Evolutionary conservation across 1,140 invertebrate genomes (phyloP).

Genomic region (Sarcophaga peregrina): DNA sequence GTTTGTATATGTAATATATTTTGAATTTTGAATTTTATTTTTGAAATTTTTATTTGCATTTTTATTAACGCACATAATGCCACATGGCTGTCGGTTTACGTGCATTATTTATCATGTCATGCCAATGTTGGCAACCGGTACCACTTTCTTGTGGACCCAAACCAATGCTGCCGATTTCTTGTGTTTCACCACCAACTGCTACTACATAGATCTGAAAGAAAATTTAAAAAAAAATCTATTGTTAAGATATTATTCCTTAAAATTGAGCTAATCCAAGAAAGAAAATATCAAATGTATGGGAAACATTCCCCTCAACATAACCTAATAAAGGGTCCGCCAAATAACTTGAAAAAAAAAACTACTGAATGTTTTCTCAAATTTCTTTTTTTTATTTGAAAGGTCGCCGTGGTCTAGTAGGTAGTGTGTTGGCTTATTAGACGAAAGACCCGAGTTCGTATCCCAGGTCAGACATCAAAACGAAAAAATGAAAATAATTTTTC

Average conservation of each 20-base stretch:
- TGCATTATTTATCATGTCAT: constrained; percentile 83
- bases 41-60: neutral
- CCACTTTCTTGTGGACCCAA: constrained; percentile 76
- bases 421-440: no score
- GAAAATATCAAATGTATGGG: no score
- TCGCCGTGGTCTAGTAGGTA: no score
- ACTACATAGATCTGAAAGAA: constrained; percentile 68
- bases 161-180: constrained; percentile 75
- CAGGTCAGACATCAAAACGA: no score
- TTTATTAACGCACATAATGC: constrained; percentile 78
- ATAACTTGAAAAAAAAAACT: no score
- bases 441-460: no score
- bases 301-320: no score
- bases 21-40: constrained; percentile 16
- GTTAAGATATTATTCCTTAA: neutral
- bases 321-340: no score
- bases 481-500: no score
- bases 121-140: constrained; percentile 78
- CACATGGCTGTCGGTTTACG: constrained; percentile 85
- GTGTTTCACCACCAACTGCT: constrained; percentile 69
- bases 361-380: no score
- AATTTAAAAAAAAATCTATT: neutral
- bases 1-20: constrained; percentile 27
- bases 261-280: neutral
- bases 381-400: no score